A percentile compares a stretch with the other conserved stretches of the same genome.
These are phyloP conservation scores for Datnioides undecimradiatus DNA, from an alignment of 2,113 vertebrate species.

Conservation along the genomic window DNA sequence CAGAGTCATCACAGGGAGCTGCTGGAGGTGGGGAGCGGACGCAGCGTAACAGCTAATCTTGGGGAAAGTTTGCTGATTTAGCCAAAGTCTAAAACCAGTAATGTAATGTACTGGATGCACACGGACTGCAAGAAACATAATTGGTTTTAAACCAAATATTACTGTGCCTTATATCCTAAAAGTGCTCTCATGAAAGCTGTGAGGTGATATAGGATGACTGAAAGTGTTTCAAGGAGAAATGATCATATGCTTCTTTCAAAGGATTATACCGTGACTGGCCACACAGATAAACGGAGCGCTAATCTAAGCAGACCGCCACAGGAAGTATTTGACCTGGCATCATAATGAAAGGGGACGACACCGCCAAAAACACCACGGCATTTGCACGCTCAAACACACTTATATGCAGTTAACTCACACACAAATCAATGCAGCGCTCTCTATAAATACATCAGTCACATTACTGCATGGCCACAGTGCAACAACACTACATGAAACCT, in stretches of 20 bases:
- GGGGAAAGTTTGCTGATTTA: constrained; percentile 64
- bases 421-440: constrained; percentile 26
- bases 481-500: constrained; percentile 21
- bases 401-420: constrained; percentile 42
- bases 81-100: constrained; percentile 48
- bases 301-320: constrained; percentile 39
- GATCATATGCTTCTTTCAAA: neutral
- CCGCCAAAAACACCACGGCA: constrained; percentile 51
- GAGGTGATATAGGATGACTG: neutral
- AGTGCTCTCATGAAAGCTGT: neutral
- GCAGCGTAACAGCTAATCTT: constrained; percentile 78
- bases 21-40: constrained; percentile 75
- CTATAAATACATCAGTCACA: constrained; percentile 34
- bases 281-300: constrained; percentile 31
- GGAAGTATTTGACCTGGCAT: constrained; percentile 25
- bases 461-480: constrained; percentile 41
- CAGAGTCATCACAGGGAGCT: constrained; percentile 77
- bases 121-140: constrained; percentile 29
- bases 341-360: constrained; percentile 54
- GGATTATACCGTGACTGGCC: constrained; percentile 10
- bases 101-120: constrained; percentile 48
- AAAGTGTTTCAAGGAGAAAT: neutral
- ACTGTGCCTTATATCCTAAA: neutral
- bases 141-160: constrained; percentile 53
- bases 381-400: constrained; percentile 55